phyloP scores from a whole-genome alignment of 2,113 vertebrate species.

The Sturnira hondurensis region DNA sequence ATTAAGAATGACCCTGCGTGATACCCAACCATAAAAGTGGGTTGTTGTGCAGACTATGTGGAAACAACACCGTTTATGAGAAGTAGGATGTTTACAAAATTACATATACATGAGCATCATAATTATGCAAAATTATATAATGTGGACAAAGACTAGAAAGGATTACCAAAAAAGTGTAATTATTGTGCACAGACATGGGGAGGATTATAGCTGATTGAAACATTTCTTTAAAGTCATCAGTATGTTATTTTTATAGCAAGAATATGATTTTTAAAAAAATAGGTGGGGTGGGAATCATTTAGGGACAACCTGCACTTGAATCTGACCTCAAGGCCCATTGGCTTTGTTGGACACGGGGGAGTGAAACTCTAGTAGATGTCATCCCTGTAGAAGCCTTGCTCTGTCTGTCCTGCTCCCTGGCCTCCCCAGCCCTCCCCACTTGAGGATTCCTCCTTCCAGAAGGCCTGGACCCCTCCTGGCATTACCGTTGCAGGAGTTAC shows the following conservation, averaged over 20 bases:
- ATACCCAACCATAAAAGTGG: conserved; percentile 46
- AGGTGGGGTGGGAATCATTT: not conserved
- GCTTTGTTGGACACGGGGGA: not conserved
- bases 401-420: not conserved
- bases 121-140: not conserved
- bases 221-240: not conserved
- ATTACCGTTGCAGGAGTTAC: no score
- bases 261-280: not conserved
- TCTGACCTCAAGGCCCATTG: not conserved
- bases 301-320: not conserved
- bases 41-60: not conserved
- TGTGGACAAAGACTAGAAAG: not conserved
- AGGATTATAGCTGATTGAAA: not conserved
- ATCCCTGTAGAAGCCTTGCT: not conserved
- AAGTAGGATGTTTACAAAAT: not conserved
- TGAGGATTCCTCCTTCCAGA: not conserved
- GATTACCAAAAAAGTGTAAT: not conserved
- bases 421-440: not conserved
- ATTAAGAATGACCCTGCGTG: conserved; percentile 50
- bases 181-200: not conserved
- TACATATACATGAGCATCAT: not conserved
- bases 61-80: conserved; percentile 16
- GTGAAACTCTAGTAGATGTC: not conserved
- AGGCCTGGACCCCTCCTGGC: not conserved
- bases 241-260: not conserved